Evolutionary conservation across 2,888 invertebrate species (phyloP).

Genomic region (Pristionchus fissidentatus): DNA sequence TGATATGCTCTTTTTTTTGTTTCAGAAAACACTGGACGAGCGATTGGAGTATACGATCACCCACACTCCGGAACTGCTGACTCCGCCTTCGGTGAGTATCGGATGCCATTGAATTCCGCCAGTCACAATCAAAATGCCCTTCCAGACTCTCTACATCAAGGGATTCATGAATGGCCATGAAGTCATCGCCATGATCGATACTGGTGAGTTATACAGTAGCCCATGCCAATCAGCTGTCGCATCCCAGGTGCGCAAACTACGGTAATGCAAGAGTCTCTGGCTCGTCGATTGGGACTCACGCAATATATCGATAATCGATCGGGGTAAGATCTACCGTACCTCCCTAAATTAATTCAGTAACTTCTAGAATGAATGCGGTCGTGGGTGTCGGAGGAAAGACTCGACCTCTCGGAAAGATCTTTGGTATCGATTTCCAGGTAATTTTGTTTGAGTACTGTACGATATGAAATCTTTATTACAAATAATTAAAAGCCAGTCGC

Average conservation of each 20-base stretch:
- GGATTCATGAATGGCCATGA: constrained; percentile 42
- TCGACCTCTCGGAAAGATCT: neutral
- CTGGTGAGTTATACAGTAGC: neutral
- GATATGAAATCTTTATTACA: neutral
- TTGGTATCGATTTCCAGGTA: constrained; percentile 36
- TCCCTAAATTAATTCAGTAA: neutral
- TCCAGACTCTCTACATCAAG: constrained; percentile 38
- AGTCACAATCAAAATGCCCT: neutral
- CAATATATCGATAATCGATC: constrained; percentile 10
- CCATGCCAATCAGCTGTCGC: neutral
- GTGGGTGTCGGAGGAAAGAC: constrained; percentile 41
- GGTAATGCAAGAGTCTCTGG: constrained; percentile 14
- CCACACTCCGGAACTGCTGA: constrained; percentile 28
- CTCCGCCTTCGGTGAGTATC: constrained; percentile 40
- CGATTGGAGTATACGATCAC: neutral
- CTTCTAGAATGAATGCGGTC: neutral
- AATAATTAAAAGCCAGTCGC: no score
- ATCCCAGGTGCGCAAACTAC: constrained; percentile 32
- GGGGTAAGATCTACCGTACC: neutral
- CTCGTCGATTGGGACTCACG: neutral
- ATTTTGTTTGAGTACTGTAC: neutral
- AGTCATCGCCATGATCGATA: constrained; percentile 44
- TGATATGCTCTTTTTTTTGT: neutral
- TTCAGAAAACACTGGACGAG: constrained; percentile 37
- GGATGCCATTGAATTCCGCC: neutral